phyloP scores from a whole-genome alignment of 2,888 invertebrate species.

The Mesodorylaimus sp. region DNA sequence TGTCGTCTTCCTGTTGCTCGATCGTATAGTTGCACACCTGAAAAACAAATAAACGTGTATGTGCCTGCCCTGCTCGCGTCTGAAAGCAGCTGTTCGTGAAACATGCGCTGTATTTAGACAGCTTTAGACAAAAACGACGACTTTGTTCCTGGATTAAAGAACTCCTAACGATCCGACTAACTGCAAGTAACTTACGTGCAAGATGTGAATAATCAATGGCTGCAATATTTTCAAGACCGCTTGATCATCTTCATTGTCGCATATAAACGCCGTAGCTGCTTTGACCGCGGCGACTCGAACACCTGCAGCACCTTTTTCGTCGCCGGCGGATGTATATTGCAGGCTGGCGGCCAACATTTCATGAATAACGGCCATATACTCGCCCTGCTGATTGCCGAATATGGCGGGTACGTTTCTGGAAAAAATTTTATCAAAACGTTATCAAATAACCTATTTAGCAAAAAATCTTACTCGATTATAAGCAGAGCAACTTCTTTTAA shows the following conservation, averaged over 20 bases:
- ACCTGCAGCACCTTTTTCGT: conserved; percentile 13
- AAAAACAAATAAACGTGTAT: conserved; percentile 7
- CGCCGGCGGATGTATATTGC: background rate
- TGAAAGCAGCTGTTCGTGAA: background rate
- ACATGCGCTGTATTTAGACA: background rate
- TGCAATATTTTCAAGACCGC: conserved; percentile 38
- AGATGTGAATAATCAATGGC: background rate
- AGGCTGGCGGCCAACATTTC: conserved; percentile 46
- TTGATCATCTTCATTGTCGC: conserved; percentile 81
- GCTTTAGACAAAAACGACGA: background rate
- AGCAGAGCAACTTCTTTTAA: conserved; percentile 79
- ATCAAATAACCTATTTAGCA: background rate
- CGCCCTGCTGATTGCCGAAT: conserved; percentile 81
- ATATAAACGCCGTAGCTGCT: conserved; percentile 51
- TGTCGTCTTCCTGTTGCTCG: conserved; percentile 59
- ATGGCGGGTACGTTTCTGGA: conserved; percentile 74
- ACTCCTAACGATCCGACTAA: no score
- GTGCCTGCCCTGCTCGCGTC: background rate
- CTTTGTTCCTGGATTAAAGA: no score
- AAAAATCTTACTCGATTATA: conserved; percentile 59
- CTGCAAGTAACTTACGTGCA: background rate
- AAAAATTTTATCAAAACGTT: conserved; percentile 8
- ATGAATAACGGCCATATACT: conserved; percentile 77
- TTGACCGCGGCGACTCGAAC: conserved; percentile 40
- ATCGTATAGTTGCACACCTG: conserved; percentile 60